Evolutionary conservation across 2,888 invertebrate species (phyloP).

Genomic region (Abscondita cerata): DNA sequence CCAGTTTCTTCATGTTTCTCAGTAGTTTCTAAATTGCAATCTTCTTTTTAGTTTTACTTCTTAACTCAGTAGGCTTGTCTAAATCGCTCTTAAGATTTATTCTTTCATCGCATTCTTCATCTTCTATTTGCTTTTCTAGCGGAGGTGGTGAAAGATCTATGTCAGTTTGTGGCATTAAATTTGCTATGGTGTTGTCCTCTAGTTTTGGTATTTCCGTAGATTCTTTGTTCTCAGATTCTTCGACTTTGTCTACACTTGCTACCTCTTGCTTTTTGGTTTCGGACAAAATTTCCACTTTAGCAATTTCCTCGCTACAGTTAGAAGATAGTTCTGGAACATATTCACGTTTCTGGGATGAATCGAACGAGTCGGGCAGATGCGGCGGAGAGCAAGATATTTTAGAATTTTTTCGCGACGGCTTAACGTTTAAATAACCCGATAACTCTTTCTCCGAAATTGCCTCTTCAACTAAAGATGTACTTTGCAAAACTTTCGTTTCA

Average conservation of each 20-base stretch:
- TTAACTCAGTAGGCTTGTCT: neutral
- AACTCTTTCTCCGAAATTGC: too few species aligned
- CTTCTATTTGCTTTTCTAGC: neutral
- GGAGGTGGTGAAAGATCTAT: slow-evolving; percentile 1
- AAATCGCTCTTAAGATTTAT: neutral
- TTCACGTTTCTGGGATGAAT: too few species aligned
- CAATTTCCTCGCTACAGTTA: too few species aligned
- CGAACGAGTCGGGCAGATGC: too few species aligned
- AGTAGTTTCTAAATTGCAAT: neutral
- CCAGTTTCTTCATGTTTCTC: neutral
- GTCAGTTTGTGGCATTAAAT: neutral
- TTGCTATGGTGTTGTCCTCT: neutral
- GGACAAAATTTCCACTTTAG: too few species aligned
- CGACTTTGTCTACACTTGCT: too few species aligned
- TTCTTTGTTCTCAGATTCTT: neutral
- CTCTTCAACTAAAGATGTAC: too few species aligned
- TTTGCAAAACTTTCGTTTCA: neutral
- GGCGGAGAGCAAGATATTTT: too few species aligned
- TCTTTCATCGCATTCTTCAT: neutral
- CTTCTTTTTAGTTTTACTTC: neutral
- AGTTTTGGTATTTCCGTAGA: neutral
- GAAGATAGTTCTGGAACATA: too few species aligned
- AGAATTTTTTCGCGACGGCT: too few species aligned
- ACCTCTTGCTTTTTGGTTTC: too few species aligned
- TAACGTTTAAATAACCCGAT: neutral